phyloP scores from a whole-genome alignment of 1,140 invertebrate genomes.

The Globodera ellingtonae region DNA sequence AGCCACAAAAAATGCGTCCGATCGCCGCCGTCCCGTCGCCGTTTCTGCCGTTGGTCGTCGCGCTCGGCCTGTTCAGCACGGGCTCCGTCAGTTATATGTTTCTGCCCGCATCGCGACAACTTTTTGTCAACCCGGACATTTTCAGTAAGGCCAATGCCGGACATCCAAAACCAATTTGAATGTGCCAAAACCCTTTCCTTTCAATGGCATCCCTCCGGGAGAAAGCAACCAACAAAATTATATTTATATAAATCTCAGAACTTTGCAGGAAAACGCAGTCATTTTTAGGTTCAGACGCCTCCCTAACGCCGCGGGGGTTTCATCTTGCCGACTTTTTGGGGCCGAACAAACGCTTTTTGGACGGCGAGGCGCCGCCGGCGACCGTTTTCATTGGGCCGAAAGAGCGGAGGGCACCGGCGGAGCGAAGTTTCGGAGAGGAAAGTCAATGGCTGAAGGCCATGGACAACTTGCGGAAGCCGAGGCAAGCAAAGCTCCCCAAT shows the following conservation, averaged over 20 bases:
- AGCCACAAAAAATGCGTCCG: no score
- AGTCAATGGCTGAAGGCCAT: conserved; percentile 26
- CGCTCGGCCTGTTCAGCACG: background rate
- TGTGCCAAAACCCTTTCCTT: background rate
- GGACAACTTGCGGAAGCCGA: conserved; percentile 28
- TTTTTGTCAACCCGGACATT: background rate
- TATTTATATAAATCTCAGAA: no score
- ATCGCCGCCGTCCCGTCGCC: background rate
- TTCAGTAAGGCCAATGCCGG: background rate
- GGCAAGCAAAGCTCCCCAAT: background rate
- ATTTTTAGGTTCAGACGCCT: background rate
- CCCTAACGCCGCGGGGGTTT: background rate
- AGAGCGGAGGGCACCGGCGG: conserved; percentile 4
- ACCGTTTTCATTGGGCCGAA: background rate
- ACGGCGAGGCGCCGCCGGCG: background rate
- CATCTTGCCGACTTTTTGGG: background rate
- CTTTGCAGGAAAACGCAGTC: no score
- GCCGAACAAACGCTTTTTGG: background rate
- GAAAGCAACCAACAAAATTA: no score
- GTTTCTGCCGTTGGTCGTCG: background rate
- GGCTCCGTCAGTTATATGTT: background rate
- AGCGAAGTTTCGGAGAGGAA: conserved; percentile 21
- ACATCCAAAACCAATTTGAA: no score
- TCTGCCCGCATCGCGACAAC: background rate
- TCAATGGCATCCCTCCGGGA: no score